Conservation (phyloP, 1,140 invertebrate species). For the Dendroctonus valens region DNA sequence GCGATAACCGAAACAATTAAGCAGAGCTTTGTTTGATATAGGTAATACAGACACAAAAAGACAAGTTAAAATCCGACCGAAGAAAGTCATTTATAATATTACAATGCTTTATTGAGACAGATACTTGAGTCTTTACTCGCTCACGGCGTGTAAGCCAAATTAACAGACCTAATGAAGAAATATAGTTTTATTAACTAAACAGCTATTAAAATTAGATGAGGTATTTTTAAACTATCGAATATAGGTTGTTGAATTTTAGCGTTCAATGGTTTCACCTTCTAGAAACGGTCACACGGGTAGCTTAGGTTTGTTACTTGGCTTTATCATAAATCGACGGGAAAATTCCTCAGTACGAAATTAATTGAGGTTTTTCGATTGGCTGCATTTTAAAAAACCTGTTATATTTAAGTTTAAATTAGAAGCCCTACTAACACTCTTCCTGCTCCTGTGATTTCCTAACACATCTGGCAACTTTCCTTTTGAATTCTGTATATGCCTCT, state of each 20-base stretch:
- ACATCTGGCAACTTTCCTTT: conserved; percentile 94
- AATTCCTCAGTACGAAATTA: conserved; percentile 11
- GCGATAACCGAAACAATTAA: neutral
- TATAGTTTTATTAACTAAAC: neutral
- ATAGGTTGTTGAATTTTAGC: neutral
- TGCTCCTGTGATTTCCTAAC: conserved; percentile 99
- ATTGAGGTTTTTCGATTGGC: conserved; percentile 28
- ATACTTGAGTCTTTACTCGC: neutral
- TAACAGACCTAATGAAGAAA: neutral
- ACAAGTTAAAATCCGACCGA: neutral
- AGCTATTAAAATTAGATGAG: neutral
- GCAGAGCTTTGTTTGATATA: neutral
- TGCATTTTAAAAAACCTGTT: conserved; percentile 28
- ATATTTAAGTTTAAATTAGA: conserved; percentile 33
- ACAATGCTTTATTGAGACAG: too few relatives aligned
- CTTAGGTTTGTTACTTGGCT: conserved; percentile 21
- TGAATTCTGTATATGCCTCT: conserved; percentile 96
- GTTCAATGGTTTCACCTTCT: neutral
- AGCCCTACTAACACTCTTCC: conserved; percentile 81
- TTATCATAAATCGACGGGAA: conserved; percentile 1
- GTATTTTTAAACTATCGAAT: conserved; percentile 3
- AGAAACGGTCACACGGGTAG: conserved; percentile 1
- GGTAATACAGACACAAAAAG: neutral
- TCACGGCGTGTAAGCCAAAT: conserved; percentile 3
- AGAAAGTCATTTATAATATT: too few relatives aligned